A percentile compares a stretch with the other conserved stretches of the same genome.
phyloP scores from a whole-genome alignment of 2,113 vertebrate species.

The Toxostoma redivivum region DNA sequence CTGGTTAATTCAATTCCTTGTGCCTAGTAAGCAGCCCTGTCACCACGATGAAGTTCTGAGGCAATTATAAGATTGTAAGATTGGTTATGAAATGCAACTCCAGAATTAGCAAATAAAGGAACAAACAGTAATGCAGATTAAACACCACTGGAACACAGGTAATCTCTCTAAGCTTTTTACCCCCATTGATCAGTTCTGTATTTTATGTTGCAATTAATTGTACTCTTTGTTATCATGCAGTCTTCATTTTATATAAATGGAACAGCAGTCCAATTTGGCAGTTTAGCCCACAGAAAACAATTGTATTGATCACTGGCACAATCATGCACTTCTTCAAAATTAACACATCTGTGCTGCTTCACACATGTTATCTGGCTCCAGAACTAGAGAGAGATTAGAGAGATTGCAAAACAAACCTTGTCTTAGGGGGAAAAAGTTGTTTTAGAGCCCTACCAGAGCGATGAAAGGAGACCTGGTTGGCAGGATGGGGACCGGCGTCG shows the following conservation, averaged over 20 bases:
- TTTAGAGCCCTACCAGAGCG: conserved; percentile 63
- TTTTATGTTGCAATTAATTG: not conserved
- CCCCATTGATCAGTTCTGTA: not conserved
- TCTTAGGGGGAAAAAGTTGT: not conserved
- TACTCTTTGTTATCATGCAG: not conserved
- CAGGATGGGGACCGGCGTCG: conserved; percentile 72
- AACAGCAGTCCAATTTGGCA: not conserved
- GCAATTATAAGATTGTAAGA: not conserved
- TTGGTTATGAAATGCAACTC: not conserved
- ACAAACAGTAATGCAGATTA: not conserved
- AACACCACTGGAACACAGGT: not conserved
- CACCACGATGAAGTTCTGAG: not conserved
- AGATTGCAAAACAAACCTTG: not conserved
- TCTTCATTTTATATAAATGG: not conserved
- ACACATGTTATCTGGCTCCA: not conserved
- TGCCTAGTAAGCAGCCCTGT: not conserved
- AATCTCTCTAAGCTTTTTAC: not conserved
- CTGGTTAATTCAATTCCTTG: not conserved
- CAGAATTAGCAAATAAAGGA: not conserved
- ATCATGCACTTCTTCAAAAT: not conserved
- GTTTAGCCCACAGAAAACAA: not conserved
- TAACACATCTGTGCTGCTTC: not conserved
- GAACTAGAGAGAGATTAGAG: not conserved
- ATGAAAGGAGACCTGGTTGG: conserved; percentile 81
- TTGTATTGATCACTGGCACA: not conserved